Evolutionary conservation across 2,888 invertebrate genomes (phyloP).

Genomic region (Drosophila parthenogenetica): DNA sequence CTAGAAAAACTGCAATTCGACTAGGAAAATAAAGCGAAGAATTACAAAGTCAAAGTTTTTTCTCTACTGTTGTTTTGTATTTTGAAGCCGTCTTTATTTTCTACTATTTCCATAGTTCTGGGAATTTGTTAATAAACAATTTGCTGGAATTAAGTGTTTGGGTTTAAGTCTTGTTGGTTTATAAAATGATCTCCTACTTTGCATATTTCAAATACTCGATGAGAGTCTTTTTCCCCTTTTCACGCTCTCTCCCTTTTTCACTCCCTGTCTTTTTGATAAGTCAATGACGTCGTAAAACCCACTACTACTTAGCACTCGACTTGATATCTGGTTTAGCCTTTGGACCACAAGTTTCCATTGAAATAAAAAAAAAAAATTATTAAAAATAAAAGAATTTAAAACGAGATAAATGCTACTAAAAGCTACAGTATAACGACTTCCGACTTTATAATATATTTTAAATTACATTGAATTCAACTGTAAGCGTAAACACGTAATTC

Average conservation of each 20-base stretch:
- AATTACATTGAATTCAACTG: conserved; percentile 3
- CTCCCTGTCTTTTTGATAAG: conserved; percentile 23
- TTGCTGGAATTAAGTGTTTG: conserved; percentile 4
- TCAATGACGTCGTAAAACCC: conserved; percentile 43
- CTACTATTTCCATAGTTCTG: conserved; percentile 35
- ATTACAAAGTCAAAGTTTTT: too few species aligned
- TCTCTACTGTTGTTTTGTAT: neutral
- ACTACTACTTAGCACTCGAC: conserved; percentile 26
- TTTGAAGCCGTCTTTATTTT: conserved; percentile 15
- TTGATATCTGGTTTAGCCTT: conserved; percentile 43
- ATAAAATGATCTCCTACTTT: conserved; percentile 9
- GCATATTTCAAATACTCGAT: conserved; percentile 25
- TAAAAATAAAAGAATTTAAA: conserved; percentile 28
- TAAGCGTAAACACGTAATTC: conserved; percentile 7
- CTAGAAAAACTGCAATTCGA: conserved; percentile 39
- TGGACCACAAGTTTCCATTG: conserved; percentile 40
- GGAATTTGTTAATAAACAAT: conserved; percentile 43
- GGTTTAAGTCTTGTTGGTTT: conserved; percentile 2
- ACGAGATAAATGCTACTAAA: conserved; percentile 26
- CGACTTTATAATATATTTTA: conserved; percentile 7
- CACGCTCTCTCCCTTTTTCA: neutral
- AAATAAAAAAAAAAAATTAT: neutral
- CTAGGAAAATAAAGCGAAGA: neutral
- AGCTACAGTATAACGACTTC: neutral
- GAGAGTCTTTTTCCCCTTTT: neutral